Evolutionary conservation across 2,113 vertebrate species (phyloP), one percentile per base, ranked within the genome.

Genomic region (Psophia crepitans): DNA sequence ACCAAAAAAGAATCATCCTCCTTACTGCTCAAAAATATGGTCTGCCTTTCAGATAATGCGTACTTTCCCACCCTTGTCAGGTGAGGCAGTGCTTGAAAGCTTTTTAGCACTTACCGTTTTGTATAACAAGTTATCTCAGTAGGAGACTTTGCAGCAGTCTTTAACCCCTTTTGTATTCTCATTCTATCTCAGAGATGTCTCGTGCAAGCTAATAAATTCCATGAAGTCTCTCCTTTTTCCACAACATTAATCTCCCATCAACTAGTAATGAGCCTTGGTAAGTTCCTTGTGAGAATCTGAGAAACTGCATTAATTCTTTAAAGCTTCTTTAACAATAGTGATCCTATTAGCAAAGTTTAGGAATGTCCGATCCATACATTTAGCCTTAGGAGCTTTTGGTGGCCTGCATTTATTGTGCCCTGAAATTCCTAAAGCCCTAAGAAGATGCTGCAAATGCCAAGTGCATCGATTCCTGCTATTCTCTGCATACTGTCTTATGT

Each of bases 131-230:
- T 97, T 96, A 80, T 94, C 93, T 91, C 93, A 57, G 81, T 93
- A 76, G 96, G 84, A 94, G 87, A 87, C 58, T 86, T 89, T 91
- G 89, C 78, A 93, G 66, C 74, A 93, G 78, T 80, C 93, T 96
- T 96, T 96, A 96, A 96, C 93, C 94, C 84, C 77, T 96, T 96
- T 96, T 94, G 70, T 94, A 85, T 91, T 95, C 87, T 96, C 53
- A 78, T 95, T 95, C 65, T 65, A 19, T 90, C 70, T 88, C 39
- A 61, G 81, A 93, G 53, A 83, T 93, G 69, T 87, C 78, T 95
- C 78, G 79, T 69, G 53, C 61, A 95, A 89, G 89, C 70, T 95
- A 93, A 95, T 94, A 96, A 91, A 94, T 96, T 93, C 78, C 51
- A 76, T 87, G 63, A 95, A 84, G 74, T 79, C 65, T 89, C 65